Conservation (phyloP, 2,113 vertebrate genomes). For the Chauna torquata region DNA sequence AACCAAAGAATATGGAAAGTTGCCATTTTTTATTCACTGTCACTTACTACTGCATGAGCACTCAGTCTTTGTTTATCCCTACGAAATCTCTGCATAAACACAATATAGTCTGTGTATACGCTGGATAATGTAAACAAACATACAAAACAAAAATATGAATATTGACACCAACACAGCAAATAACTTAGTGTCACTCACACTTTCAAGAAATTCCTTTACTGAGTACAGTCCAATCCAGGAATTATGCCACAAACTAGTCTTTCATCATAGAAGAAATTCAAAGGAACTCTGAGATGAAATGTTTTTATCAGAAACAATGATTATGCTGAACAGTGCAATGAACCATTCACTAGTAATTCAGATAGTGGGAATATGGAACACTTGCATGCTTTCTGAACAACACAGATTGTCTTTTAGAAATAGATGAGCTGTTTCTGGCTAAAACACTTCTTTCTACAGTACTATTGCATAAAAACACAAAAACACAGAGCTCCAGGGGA, state of each 20-base stretch:
- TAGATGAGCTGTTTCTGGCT: background rate
- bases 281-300: slow-evolving; percentile 5
- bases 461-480: background rate
- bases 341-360: background rate
- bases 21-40: background rate
- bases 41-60: background rate
- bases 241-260: slow-evolving; percentile 7
- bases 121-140: background rate
- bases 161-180: slow-evolving; percentile 34
- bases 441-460: background rate
- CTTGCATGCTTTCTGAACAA: background rate
- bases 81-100: slow-evolving; percentile 1
- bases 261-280: slow-evolving; percentile 24
- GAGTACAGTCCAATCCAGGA: background rate
- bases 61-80: slow-evolving; percentile 1
- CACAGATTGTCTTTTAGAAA: background rate
- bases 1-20: background rate
- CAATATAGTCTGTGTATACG: background rate
- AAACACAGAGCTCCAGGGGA: background rate
- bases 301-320: slow-evolving; percentile 2
- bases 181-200: background rate
- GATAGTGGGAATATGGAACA: background rate
- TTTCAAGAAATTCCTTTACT: background rate
- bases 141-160: background rate
- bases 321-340: background rate